These are phyloP conservation scores for Drosophila meridiana DNA, from an alignment of 2,888 invertebrate species.

Conservation along the genomic window DNA sequence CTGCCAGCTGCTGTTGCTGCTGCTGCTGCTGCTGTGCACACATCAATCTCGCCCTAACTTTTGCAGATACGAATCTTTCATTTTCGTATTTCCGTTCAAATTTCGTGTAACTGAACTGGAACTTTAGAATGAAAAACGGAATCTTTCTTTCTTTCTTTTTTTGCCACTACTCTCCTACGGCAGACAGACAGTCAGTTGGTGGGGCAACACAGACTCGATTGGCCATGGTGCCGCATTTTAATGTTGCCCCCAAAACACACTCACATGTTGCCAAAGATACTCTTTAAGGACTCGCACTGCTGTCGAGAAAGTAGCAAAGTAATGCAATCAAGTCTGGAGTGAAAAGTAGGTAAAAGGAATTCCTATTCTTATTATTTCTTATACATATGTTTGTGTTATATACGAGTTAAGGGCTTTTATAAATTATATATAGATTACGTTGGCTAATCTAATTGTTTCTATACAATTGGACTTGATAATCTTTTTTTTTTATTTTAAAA, in stretches of 20 bases:
- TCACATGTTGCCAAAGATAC: constrained; percentile 3
- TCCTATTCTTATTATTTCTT: background rate
- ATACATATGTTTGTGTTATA: too few species aligned
- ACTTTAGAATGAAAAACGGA: constrained; percentile 51
- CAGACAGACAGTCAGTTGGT: constrained; percentile 41
- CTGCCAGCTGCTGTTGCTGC: constrained; percentile 38
- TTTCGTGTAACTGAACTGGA: constrained; percentile 70
- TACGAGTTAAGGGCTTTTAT: too few species aligned
- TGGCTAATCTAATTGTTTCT: too few species aligned
- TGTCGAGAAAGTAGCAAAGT: background rate
- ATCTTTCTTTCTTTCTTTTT: constrained; percentile 10
- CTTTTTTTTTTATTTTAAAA: too few species aligned
- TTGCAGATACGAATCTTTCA: constrained; percentile 76
- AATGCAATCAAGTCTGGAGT: background rate
- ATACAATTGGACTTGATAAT: too few species aligned
- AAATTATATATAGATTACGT: too few species aligned
- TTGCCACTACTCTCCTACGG: constrained; percentile 12
- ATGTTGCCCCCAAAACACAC: constrained; percentile 40
- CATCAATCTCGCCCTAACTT: constrained; percentile 75
- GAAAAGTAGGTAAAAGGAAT: background rate
- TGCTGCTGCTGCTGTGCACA: constrained; percentile 60
- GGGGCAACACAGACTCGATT: constrained; percentile 27
- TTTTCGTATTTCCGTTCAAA: constrained; percentile 77
- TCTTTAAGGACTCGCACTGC: background rate
- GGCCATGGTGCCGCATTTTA: constrained; percentile 51